Evolutionary conservation across 2,888 invertebrate species (phyloP), one percentile per base, ranked within the genome.

Genomic region (Nomada hirtipes): DNA sequence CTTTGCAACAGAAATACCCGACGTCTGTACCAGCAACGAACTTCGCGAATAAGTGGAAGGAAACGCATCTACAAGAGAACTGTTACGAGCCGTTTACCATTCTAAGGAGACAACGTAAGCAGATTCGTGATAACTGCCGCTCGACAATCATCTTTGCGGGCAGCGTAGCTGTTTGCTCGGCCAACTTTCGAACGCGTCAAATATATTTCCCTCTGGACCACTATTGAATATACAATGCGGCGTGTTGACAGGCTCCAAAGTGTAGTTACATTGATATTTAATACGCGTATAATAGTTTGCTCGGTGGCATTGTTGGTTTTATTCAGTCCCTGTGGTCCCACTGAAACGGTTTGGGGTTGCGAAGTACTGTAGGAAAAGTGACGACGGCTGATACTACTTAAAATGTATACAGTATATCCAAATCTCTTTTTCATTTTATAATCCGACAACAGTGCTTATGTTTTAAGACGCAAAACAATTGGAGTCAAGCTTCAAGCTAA

Each of bases 41-140:
- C 36, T 83, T 83, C 60, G 64, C 55, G 75, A 84, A 86, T 73
- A 82, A 87, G 76, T 79, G 74, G 69, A 75, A 80, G 79, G 86
- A 70, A 83, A 55, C 72, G n/a, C 26, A 18, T 57, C 47, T 61
- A 20, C 55, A 67, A 76, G 57, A 44, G 55, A 53, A 47, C 69
- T 55, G 76, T 83, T 83, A 65, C 80, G 78, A 83, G 69, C 29
- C 78, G 55, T 13, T 76, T 47, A 36, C 15, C 59, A 72, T 80
- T 76, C 20, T 23, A 50, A 73, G 59, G 67, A 50, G 63, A 67
- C 70, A 74, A 59, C 63, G 15, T 29, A 29, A 29, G 13, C 57
- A 42, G 57, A 65, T 57, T 59, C 42, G 53, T 29, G 65, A 82
- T 81, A 81, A 76, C 68, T 64, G 64, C 53, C 15, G 13, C 20